phyloP scores from a whole-genome alignment of 2,888 invertebrate species.

The Marasmarcha lunaedactyla region DNA sequence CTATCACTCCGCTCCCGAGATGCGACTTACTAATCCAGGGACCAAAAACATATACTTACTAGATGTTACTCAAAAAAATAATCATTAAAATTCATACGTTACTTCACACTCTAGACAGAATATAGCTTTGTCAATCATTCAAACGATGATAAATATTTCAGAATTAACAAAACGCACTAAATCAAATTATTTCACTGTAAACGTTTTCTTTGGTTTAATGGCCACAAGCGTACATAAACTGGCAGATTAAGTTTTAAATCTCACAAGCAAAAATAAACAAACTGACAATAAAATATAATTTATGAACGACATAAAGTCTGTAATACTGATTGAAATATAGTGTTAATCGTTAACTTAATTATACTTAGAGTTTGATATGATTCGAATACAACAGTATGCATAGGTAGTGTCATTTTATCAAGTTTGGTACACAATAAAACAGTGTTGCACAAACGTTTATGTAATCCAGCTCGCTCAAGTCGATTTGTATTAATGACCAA shows the following conservation, averaged over 20 bases:
- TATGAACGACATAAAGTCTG: conserved; percentile 2
- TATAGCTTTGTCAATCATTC: too few relatives aligned
- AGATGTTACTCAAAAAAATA: neutral
- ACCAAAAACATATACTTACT: neutral
- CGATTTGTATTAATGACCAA: too few relatives aligned
- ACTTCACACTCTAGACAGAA: too few relatives aligned
- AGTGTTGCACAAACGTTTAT: too few relatives aligned
- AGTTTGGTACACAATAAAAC: too few relatives aligned
- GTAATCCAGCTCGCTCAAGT: too few relatives aligned
- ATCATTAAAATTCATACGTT: neutral
- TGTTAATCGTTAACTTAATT: conserved; percentile 1
- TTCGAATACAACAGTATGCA: too few relatives aligned
- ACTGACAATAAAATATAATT: neutral
- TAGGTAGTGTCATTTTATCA: too few relatives aligned
- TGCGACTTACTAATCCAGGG: conserved; percentile 26
- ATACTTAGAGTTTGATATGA: conserved; percentile 12
- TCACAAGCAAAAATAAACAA: conserved; percentile 1
- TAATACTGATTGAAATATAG: neutral
- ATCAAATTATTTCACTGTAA: neutral
- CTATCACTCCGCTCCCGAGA: conserved; percentile 54
- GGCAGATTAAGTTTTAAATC: neutral
- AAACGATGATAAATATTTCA: too few relatives aligned
- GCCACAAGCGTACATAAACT: neutral
- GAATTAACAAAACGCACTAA: too few relatives aligned
- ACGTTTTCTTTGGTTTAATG: neutral